These are phyloP conservation scores for Ischnus inquisitorius DNA, from an alignment of 2,888 invertebrate genomes.

Conservation along the genomic window DNA sequence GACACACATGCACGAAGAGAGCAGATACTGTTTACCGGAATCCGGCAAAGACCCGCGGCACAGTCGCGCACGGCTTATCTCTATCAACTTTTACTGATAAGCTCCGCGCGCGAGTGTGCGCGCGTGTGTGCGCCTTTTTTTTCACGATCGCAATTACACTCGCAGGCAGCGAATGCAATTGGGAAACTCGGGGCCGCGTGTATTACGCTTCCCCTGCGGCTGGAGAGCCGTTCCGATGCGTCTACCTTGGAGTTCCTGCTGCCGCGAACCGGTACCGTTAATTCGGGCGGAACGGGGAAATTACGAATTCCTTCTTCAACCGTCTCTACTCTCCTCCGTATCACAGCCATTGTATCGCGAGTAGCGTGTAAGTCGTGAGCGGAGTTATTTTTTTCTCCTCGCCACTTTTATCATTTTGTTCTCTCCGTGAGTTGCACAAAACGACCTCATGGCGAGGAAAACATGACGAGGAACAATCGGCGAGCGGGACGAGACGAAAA, in stretches of 20 bases:
- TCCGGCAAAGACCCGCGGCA: constrained; percentile 13
- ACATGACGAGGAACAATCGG: neutral
- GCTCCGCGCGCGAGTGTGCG: neutral
- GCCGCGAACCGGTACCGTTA: constrained; percentile 68
- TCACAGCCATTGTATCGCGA: constrained; percentile 43
- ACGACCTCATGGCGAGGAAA: neutral
- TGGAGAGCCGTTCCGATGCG: constrained; percentile 44
- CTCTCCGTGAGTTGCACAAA: neutral
- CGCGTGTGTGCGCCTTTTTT: constrained; percentile 11
- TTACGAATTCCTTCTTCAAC: constrained; percentile 69
- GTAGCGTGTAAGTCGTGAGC: neutral
- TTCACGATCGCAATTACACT: constrained; percentile 13
- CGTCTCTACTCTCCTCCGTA: constrained; percentile 51
- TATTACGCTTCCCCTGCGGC: constrained; percentile 9
- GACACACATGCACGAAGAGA: constrained; percentile 4
- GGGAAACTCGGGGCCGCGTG: constrained; percentile 17
- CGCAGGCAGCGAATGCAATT: constrained; percentile 8
- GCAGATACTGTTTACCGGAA: constrained; percentile 21
- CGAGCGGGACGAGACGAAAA: neutral
- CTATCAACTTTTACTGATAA: constrained; percentile 18
- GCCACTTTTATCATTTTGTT: neutral
- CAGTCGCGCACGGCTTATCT: constrained; percentile 28
- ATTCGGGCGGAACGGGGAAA: constrained; percentile 73
- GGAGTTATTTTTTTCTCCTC: neutral
- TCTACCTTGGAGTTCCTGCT: constrained; percentile 48